Evolutionary conservation across 2,113 vertebrate genomes (phyloP), one percentile per base, ranked within the genome.

Genomic region (sheep (Ovis aries)): DNA sequence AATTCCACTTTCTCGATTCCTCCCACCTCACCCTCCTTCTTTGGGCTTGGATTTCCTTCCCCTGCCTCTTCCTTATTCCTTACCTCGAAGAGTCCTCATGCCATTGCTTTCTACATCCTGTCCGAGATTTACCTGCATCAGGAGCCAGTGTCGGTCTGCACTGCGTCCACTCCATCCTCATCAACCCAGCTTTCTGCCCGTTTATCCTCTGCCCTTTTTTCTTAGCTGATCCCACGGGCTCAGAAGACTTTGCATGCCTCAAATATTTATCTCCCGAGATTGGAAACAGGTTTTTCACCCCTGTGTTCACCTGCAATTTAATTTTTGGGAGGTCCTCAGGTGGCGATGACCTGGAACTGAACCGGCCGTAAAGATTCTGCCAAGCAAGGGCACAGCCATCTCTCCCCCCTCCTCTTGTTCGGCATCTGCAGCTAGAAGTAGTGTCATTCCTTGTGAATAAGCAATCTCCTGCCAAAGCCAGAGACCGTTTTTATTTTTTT

Each of bases 81-180:
- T 7, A 0, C 53, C 8, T 17, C 12, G 10, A 8, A 4, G 27
- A 52, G 8, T n/a, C 53, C 8, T 45, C n/a, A 0, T 0, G 33
- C 3, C 6, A 1, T 29, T 9, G 12, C 2, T 12, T 71, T 21
- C 23, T 4, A 4, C 29, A 3, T 29, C 57, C 33, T 14, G 0
- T 19, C 31, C 9, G 1, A 15, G 11, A 8, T 25, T 62, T 4
- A 8, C 16, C 31, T 9, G 2, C 12, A 5, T 21, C 7, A 4
- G 7, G 31, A 33, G 12, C 40, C 25, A 2, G 2, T 3, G 1
- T 43, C 0, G 1, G 1, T 23, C 31, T 3, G 6, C 1, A 1
- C 6, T 6, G 40, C 2, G 1, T 36, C 40, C 31, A n/a, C 0
- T 15, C 8, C 21, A 43, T 2, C 7, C 10, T 15, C 19, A 5